phyloP scores from a whole-genome alignment of 2,888 invertebrate genomes.

The Papilio elwesi region DNA sequence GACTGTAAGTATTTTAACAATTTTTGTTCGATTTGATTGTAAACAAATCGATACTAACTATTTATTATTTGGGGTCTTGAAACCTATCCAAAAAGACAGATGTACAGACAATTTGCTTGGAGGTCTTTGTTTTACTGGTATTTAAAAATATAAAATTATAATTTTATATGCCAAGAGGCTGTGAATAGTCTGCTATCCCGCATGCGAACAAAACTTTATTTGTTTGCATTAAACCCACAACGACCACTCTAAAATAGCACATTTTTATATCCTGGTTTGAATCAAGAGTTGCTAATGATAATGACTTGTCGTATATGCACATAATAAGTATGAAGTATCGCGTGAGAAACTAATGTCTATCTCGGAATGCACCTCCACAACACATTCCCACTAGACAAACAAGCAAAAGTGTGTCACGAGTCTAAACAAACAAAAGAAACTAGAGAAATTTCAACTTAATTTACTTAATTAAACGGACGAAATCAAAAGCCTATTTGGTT shows the following conservation, averaged over 20 bases:
- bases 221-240: neutral
- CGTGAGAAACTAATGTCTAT: slow-evolving; percentile 38
- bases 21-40: too few species aligned
- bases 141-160: too few species aligned
- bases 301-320: slow-evolving; percentile 21
- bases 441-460: slow-evolving; percentile 29
- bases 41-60: too few species aligned
- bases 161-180: too few species aligned
- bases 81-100: too few species aligned
- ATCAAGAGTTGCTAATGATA: slow-evolving; percentile 30
- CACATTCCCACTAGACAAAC: slow-evolving; percentile 39
- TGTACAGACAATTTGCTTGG: too few species aligned
- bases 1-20: too few species aligned
- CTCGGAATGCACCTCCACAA: slow-evolving; percentile 34
- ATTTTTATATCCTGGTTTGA: slow-evolving; percentile 26
- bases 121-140: too few species aligned
- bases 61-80: too few species aligned
- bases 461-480: slow-evolving; percentile 24
- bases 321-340: slow-evolving; percentile 37
- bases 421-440: slow-evolving; percentile 26
- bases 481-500: slow-evolving; percentile 8
- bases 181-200: too few species aligned
- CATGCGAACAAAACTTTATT: neutral
- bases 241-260: neutral
- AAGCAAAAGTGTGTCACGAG: slow-evolving; percentile 40